These are phyloP conservation scores for Philaethria dido DNA, from an alignment of 2,888 invertebrate species.

Conservation along the genomic window DNA sequence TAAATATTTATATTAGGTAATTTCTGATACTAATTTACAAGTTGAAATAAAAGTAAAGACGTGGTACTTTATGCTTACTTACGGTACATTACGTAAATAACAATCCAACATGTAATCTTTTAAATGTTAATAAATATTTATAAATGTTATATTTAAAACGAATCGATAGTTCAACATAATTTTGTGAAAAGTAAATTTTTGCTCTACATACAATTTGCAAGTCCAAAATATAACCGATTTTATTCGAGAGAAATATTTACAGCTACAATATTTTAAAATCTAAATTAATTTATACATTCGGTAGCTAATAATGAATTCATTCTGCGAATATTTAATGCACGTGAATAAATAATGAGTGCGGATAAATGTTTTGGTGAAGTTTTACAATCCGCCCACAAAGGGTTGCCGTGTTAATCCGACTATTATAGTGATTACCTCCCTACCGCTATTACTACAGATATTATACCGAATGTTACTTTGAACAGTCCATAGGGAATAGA, in stretches of 20 bases:
- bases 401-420: slow-evolving; percentile 77
- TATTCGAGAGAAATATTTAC: slow-evolving; percentile 6
- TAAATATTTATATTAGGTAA: neutral
- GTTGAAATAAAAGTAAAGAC: no score
- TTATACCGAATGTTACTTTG: slow-evolving; percentile 70
- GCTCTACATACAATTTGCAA: neutral
- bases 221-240: neutral
- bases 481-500: slow-evolving; percentile 39
- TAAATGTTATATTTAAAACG: neutral
- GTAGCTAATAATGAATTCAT: slow-evolving; percentile 54
- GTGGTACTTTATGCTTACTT: no score
- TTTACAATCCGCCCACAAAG: slow-evolving; percentile 76
- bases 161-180: neutral
- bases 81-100: no score
- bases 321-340: slow-evolving; percentile 58
- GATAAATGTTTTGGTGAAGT: slow-evolving; percentile 72
- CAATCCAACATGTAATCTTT: no score
- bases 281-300: slow-evolving; percentile 4
- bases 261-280: neutral
- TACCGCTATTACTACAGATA: slow-evolving; percentile 55
- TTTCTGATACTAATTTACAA: neutral
- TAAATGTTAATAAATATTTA: no score
- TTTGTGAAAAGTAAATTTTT: neutral
- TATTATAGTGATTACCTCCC: slow-evolving; percentile 68
- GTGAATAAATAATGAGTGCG: slow-evolving; percentile 64